Evolutionary conservation across 2,888 invertebrate genomes (phyloP).

Genomic region (Caenorhabditis japonica): DNA sequence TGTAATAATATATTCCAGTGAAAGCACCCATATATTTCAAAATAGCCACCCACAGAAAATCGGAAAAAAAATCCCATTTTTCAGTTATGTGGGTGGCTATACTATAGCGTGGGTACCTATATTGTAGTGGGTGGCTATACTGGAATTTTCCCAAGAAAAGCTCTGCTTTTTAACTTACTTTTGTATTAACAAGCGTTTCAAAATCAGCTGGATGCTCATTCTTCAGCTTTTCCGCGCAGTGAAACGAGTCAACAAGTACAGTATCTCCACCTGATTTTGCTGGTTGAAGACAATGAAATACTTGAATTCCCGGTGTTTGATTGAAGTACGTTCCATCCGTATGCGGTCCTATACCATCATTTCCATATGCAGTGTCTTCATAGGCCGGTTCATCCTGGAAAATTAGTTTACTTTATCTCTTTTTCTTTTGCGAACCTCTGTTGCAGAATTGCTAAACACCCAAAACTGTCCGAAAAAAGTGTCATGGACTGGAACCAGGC

Average conservation of each 20-base stretch:
- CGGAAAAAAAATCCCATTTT: too few relatives aligned
- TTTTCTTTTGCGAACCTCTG: conserved; percentile 13
- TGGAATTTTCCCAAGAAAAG: too few relatives aligned
- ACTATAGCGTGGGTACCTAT: too few relatives aligned
- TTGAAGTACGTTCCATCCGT: conserved; percentile 87
- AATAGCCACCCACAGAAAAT: too few relatives aligned
- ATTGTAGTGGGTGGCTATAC: too few relatives aligned
- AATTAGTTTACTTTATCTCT: not conserved
- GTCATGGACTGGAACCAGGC: conserved; percentile 82
- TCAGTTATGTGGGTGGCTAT: too few relatives aligned
- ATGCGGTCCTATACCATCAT: conserved; percentile 83
- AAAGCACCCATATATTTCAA: too few relatives aligned
- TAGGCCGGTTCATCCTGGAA: conserved; percentile 78
- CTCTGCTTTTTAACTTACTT: conserved; percentile 37
- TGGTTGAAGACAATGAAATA: conserved; percentile 82
- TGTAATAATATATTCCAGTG: too few relatives aligned
- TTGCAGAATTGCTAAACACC: conserved; percentile 79
- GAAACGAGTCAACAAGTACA: conserved; percentile 85
- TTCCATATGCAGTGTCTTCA: conserved; percentile 85
- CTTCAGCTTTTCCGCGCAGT: conserved; percentile 80
- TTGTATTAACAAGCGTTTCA: conserved; percentile 79
- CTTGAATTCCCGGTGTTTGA: conserved; percentile 83
- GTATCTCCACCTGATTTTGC: conserved; percentile 84
- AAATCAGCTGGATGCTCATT: conserved; percentile 81
- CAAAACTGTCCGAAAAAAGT: conserved; percentile 86